Evolutionary conservation across 2,888 invertebrate species (phyloP).

Genomic region (Campaea margaritaria): DNA sequence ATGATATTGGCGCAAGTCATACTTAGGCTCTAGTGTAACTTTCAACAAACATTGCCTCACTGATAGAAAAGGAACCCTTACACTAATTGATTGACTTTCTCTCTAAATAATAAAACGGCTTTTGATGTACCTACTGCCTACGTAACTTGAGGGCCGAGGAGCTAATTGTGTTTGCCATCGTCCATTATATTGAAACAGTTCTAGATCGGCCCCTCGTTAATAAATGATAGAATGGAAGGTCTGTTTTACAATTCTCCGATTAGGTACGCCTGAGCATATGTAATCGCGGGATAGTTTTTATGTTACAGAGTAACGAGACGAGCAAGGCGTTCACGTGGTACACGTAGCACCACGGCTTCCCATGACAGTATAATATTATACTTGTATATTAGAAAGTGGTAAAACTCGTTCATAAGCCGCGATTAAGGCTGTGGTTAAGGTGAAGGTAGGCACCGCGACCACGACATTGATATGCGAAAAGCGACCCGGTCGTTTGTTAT

Average conservation of each 20-base stretch:
- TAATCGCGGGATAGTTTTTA: too few species aligned
- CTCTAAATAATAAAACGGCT: slow-evolving; percentile 17
- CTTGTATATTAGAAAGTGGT: background rate
- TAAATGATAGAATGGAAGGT: slow-evolving; percentile 11
- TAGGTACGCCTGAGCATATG: background rate
- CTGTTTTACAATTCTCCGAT: slow-evolving; percentile 11
- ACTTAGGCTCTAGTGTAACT: background rate
- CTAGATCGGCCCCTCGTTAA: slow-evolving; percentile 18
- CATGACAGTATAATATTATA: too few species aligned
- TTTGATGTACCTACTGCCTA: background rate
- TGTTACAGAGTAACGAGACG: too few species aligned
- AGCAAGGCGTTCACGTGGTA: too few species aligned
- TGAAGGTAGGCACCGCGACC: slow-evolving; percentile 35
- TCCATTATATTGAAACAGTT: slow-evolving; percentile 26
- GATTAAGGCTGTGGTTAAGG: background rate
- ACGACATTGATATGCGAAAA: slow-evolving; percentile 69
- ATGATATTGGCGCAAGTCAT: too few species aligned
- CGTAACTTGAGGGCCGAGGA: slow-evolving; percentile 6
- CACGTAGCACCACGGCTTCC: too few species aligned
- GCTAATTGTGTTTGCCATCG: slow-evolving; percentile 28
- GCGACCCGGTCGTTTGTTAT: slow-evolving; percentile 65
- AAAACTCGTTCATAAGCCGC: slow-evolving; percentile 2
- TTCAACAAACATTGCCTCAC: background rate
- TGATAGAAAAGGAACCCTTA: background rate
- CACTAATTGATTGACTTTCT: background rate